Base-by-base conservation (phyloP, 1,140 invertebrate genomes). In the Antheraea pernyi region DNA sequence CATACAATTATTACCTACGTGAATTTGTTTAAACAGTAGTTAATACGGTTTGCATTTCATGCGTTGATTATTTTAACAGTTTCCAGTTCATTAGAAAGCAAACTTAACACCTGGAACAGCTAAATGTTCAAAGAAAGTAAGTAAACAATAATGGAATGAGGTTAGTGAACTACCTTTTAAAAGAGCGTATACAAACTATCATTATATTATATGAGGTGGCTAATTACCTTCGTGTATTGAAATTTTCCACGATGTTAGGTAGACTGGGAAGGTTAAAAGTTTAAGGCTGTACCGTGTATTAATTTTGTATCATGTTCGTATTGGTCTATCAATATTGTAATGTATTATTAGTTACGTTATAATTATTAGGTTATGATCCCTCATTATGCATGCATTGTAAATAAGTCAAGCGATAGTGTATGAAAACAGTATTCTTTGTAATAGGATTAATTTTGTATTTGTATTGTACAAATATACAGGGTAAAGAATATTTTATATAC, bases 61-160 rank as follows among this genome's bases (percentile, higher is more conserved):
- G 19, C 59, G 7, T 7, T 64, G 18, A 30, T 67, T 67, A 37
- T 61, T 42, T 30, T 13, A 67, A 30, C 53, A 16, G 19, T 48
- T 59, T 59, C 19, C 30, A 36, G 65, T 67, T 37, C 36, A 67
- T 67, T 36, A 59, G 53, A 59, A 59, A 67, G 42, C 53, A 59
- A 67, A 67, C 58, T 66, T 58, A 66, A 58, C 65, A 58, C 30
- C 65, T 39, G 42, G n/a, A 39, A 11, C 11, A 16, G 53, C 36
- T 67, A 59, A 59, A 37, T 30, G 7, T 30, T 19, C 22, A 22
- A 59, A 67, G 58, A 36, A 67, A 18, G 30, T 59, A 67, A 30
- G 65, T 59, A 67, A 67, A 67, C 65, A 67, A 7, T 60, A 59
- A 13, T 39, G 65, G 42, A 67, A 67, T 58, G 30, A 67, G 65